A percentile compares a stretch with the other conserved stretches of the same genome.
phyloP scores from a whole-genome alignment of 92 coral and sea anemone genomes.

The Nematostella vectensis region DNA sequence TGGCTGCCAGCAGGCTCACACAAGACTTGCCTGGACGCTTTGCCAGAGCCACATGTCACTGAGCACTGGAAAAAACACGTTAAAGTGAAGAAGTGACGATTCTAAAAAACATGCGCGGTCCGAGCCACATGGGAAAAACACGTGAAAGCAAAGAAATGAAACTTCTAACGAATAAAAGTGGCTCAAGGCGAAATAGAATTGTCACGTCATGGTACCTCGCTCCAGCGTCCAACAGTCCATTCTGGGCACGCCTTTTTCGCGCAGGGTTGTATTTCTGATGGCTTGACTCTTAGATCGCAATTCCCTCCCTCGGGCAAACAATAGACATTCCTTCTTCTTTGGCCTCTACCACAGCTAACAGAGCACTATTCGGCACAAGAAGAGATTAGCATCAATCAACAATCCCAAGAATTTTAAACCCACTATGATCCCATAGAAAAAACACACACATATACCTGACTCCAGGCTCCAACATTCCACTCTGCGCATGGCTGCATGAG shows the following conservation, averaged over 20 bases:
- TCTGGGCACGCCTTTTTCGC: slow-evolving; percentile 45
- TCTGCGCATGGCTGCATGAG: slow-evolving; percentile 34
- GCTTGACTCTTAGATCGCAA: slow-evolving; percentile 43
- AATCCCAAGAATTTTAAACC: background rate
- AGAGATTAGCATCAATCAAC: background rate
- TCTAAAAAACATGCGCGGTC: too few species aligned
- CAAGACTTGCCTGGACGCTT: slow-evolving; percentile 29
- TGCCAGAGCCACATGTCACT: slow-evolving; percentile 60
- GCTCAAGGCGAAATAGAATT: too few species aligned
- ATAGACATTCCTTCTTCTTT: slow-evolving; percentile 33
- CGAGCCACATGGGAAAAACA: too few species aligned
- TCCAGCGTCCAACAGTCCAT: slow-evolving; percentile 62
- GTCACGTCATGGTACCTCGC: slow-evolving; percentile 36
- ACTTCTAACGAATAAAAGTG: too few species aligned
- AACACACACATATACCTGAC: slow-evolving; percentile 33
- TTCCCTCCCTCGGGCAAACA: slow-evolving; percentile 17
- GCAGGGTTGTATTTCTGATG: slow-evolving; percentile 22
- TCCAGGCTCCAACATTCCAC: slow-evolving; percentile 49
- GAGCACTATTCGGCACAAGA: too few species aligned
- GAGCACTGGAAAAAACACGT: slow-evolving; percentile 58
- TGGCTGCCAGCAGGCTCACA: slow-evolving; percentile 31
- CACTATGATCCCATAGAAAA: background rate
- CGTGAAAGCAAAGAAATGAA: too few species aligned
- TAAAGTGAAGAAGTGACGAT: too few species aligned
- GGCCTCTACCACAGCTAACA: slow-evolving; percentile 57